Percentiles rank a stretch among this genome's conserved stretches.
phyloP scores from a whole-genome alignment of 2,797 vertebrate species.

The Epinephelus awoara region DNA sequence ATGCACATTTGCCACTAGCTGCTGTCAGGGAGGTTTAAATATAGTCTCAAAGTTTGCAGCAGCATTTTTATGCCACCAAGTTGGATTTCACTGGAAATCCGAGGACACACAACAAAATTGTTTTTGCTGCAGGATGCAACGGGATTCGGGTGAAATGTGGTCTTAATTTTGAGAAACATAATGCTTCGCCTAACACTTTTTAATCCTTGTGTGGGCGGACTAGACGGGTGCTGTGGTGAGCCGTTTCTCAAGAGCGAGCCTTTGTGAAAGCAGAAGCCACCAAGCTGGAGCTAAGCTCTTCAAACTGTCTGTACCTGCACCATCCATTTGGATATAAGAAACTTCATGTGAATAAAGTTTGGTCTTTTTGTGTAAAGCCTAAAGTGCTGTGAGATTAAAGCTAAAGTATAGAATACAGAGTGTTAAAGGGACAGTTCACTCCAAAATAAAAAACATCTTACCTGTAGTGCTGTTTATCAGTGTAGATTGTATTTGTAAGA shows the following conservation, averaged over 20 bases:
- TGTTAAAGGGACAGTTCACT: background rate
- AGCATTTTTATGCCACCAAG: slow-evolving; percentile 3
- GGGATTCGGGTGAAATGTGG: slow-evolving; percentile 46
- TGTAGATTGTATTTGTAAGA: no score
- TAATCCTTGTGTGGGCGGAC: slow-evolving; percentile 59
- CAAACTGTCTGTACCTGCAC: slow-evolving; percentile 27
- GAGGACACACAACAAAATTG: slow-evolving; percentile 5
- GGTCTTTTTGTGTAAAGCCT: background rate
- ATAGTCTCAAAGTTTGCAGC: slow-evolving; percentile 7
- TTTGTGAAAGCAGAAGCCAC: slow-evolving; percentile 42
- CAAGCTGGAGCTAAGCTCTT: slow-evolving; percentile 39
- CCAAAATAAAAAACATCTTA: no score
- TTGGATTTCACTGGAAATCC: slow-evolving; percentile 40
- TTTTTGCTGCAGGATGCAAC: slow-evolving; percentile 34
- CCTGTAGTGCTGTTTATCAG: no score
- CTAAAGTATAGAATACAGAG: background rate
- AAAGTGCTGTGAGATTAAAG: slow-evolving; percentile 4
- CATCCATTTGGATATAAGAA: slow-evolving; percentile 8
- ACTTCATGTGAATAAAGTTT: slow-evolving; percentile 12
- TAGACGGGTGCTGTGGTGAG: slow-evolving; percentile 41
- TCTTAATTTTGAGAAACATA: slow-evolving; percentile 63
- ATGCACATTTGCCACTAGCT: slow-evolving; percentile 7
- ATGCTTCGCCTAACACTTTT: slow-evolving; percentile 54
- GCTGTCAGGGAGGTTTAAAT: slow-evolving; percentile 14
- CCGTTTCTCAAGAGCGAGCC: slow-evolving; percentile 22